Conservation (phyloP, 2,888 invertebrate species). For the Andrena bicolor region DNA sequence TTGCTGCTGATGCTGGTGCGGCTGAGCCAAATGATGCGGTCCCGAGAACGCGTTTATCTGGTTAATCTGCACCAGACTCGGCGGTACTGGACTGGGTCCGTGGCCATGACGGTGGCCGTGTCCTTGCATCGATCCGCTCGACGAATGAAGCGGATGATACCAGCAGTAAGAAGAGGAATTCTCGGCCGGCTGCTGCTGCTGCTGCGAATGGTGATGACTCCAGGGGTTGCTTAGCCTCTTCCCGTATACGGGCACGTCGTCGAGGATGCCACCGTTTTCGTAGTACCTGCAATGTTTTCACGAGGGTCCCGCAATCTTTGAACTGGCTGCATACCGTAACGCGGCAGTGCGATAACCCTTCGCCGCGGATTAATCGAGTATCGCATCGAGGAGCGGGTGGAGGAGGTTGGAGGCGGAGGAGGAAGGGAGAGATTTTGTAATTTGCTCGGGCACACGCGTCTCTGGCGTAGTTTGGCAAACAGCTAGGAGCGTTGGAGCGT, state of each 20-base stretch:
- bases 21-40: slow-evolving; percentile 77
- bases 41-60: slow-evolving; percentile 79
- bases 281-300: slow-evolving; percentile 77
- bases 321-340: neutral
- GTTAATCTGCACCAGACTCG: slow-evolving; percentile 81
- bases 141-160: slow-evolving; percentile 81
- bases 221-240: slow-evolving; percentile 77
- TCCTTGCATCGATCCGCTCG: slow-evolving; percentile 78
- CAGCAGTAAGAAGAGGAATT: slow-evolving; percentile 76
- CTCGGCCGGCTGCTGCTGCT: slow-evolving; percentile 71
- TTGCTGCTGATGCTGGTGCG: slow-evolving; percentile 79
- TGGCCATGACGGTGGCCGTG: slow-evolving; percentile 77
- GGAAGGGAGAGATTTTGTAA: neutral
- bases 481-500: slow-evolving; percentile 45
- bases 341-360: neutral
- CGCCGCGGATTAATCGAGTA: neutral
- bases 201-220: slow-evolving; percentile 74
- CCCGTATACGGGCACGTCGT: slow-evolving; percentile 79
- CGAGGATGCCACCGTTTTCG: slow-evolving; percentile 79
- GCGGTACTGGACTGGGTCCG: slow-evolving; percentile 76
- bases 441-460: neutral
- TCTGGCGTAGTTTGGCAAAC: slow-evolving; percentile 17
- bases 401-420: neutral
- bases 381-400: neutral
- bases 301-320: neutral